Conservation (phyloP, 2,888 invertebrate species). For the Podotricha telesiphe region DNA sequence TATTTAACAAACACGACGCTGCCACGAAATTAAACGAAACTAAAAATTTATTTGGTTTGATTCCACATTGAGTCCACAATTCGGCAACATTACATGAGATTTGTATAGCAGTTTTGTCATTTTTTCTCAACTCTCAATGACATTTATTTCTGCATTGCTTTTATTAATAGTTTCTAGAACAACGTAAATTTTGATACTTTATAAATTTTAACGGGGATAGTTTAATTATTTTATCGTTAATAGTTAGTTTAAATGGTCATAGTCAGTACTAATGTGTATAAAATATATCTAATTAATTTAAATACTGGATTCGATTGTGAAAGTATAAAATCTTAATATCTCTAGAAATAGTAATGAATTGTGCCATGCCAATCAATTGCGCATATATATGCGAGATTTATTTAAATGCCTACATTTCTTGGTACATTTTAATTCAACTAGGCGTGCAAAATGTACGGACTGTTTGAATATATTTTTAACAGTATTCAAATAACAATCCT, state of each 20-base stretch:
- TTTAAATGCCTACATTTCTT: not conserved
- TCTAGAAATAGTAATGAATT: slow-evolving; percentile 37
- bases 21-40: not conserved
- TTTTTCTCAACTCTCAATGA: not conserved
- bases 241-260: slow-evolving; percentile 44
- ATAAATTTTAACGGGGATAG: too few species aligned
- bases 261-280: slow-evolving; percentile 67
- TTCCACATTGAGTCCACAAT: not conserved
- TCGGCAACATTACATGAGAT: not conserved
- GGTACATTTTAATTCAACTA: not conserved
- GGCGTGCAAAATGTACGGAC: not conserved
- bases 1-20: not conserved
- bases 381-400: slow-evolving; percentile 26
- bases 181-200: slow-evolving; percentile 9
- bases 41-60: not conserved
- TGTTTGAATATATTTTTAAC: not conserved
- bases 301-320: slow-evolving; percentile 30
- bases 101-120: not conserved
- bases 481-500: not conserved
- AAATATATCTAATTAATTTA: slow-evolving; percentile 40
- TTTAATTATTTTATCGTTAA: too few species aligned
- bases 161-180: not conserved
- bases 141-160: not conserved
- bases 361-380: slow-evolving; percentile 37
- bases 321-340: slow-evolving; percentile 31